Conservation (phyloP, 2,113 vertebrate genomes). For the Gorilla gorilla region DNA sequence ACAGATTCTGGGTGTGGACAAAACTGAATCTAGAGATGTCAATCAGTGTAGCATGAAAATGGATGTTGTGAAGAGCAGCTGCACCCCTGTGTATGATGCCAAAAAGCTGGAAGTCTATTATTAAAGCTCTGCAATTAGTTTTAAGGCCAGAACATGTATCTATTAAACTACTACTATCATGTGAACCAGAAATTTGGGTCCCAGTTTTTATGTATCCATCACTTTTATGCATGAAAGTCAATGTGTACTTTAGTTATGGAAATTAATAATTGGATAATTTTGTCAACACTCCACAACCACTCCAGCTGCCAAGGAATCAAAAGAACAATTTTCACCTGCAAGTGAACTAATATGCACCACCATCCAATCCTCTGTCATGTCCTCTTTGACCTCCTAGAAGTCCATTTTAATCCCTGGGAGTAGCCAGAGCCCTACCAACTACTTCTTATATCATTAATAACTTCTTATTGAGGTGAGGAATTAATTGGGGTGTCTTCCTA, state of each 20-base stretch:
- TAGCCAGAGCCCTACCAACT: neutral
- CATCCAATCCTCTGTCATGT: neutral
- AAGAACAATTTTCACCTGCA: neutral
- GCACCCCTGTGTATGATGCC: neutral
- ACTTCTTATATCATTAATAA: neutral
- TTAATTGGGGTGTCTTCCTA: neutral
- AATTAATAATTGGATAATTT: constrained; percentile 26
- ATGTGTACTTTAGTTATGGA: neutral
- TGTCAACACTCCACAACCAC: neutral
- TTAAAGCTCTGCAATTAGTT: constrained; percentile 36
- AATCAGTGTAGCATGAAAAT: constrained; percentile 46
- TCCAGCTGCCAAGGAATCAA: constrained; percentile 37
- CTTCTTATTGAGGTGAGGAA: neutral
- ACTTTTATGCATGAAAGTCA: neutral
- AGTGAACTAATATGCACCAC: neutral
- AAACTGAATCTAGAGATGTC: constrained; percentile 28
- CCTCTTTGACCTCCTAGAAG: constrained; percentile 8
- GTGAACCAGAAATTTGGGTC: neutral
- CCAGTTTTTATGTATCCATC: neutral
- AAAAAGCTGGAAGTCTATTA: neutral
- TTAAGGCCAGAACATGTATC: neutral
- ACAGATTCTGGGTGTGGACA: neutral
- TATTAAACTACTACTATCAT: neutral
- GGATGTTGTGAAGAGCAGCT: constrained; percentile 8
- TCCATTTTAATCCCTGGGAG: neutral